Evolutionary conservation across 2,797 vertebrate species (phyloP), one percentile per base, ranked within the genome.

Genomic region (Parauchenoglanis punctatus): DNA sequence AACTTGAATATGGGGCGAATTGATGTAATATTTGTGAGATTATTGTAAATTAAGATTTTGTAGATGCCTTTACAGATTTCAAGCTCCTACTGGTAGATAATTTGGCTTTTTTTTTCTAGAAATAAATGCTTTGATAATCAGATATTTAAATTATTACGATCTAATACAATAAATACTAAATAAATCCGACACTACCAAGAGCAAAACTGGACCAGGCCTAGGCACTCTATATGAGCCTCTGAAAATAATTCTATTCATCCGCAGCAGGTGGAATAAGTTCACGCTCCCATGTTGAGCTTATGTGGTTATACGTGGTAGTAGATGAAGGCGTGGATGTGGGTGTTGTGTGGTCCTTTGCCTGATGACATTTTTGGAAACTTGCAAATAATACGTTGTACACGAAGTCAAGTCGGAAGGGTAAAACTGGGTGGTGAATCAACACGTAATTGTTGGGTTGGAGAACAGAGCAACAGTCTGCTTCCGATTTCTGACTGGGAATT

Each of bases 401-500:
- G 15, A 8, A 75, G 31, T 31, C 81, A 52, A 73, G 61, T 61
- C 31, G 28, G 44, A 40, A 46, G 44, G 83, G 46, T 63, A 76
- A 72, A 89, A 86, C 67, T 40, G 63, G 81, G 86, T 73, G 84
- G 73, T 56, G 87, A 86, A 90, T 75, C 25, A 86, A 72, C 75
- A 80, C 56, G 0, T 88, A 90, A 91, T 87, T 89, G 85, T 77
- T 86, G 81, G 87, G 87, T 85, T 85, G 88, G 44, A 46, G 83
- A 89, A 88, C 85, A 40, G 72, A 61, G 82, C 59, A 56, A 82
- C 83, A n/a, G 81, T 49, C 65, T 2, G 73, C 35, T 86, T 91
- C 82, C 58, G 81, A 90, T 89, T 89, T 85, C 58, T 67, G 84
- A 35, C 86, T 83, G 87, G 76, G 84, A 63, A 89, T 89, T 89